Percentiles rank a stretch among this genome's conserved stretches.
phyloP scores from a whole-genome alignment of 2,797 vertebrate genomes.

The Mionectes olivaceus region DNA sequence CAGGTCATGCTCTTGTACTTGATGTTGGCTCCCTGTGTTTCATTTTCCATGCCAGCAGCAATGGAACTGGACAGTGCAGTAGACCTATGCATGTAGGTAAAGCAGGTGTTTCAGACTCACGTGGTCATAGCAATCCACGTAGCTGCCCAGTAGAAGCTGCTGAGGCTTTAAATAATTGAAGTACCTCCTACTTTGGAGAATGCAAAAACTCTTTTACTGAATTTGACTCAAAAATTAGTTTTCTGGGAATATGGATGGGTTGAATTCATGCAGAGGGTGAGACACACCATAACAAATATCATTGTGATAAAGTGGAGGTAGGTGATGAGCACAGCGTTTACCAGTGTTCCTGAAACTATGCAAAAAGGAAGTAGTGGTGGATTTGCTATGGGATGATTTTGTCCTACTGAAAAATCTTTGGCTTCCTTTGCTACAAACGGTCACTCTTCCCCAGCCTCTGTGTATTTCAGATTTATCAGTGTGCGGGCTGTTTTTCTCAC shows the following conservation, averaged over 20 bases:
- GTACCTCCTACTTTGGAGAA: background rate
- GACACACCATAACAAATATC: background rate
- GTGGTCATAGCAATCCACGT: background rate
- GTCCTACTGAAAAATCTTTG: background rate
- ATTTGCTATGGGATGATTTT: background rate
- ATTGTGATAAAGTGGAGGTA: background rate
- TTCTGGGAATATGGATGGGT: background rate
- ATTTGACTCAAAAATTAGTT: background rate
- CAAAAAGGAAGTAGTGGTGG: background rate
- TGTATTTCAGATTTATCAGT: background rate
- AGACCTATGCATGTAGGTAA: background rate
- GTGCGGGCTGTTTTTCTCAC: background rate
- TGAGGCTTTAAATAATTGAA: background rate
- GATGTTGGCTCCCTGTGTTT: background rate
- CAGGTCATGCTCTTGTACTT: background rate
- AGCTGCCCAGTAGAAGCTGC: background rate
- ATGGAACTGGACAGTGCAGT: background rate
- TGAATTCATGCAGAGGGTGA: background rate
- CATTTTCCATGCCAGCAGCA: background rate
- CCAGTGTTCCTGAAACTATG: background rate
- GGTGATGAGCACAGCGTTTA: background rate
- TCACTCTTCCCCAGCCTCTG: background rate
- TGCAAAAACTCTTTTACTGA: background rate
- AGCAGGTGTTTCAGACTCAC: background rate
- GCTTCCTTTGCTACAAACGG: background rate